These are phyloP conservation scores for Acanthaster planci DNA, from an alignment of 35 echinoderm and acorn worm species.

Conservation along the genomic window DNA sequence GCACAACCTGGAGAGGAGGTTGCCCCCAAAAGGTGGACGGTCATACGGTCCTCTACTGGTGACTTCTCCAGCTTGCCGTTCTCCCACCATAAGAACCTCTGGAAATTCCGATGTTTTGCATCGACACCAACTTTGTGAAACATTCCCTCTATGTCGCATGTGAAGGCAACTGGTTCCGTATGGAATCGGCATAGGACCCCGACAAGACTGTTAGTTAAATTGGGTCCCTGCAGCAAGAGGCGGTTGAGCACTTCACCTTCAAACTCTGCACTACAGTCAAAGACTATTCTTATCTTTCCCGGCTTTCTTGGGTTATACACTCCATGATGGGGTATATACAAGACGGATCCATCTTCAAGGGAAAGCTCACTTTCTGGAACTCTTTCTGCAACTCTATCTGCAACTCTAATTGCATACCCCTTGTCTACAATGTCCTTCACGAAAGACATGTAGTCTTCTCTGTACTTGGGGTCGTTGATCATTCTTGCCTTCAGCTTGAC, in stretches of 20 bases:
- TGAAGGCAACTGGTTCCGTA: constrained; percentile 61
- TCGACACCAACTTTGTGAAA: constrained; percentile 58
- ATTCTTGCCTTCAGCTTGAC: constrained; percentile 44
- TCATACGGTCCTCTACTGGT: constrained; percentile 8
- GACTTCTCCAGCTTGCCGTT: constrained; percentile 30
- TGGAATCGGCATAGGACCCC: constrained; percentile 68
- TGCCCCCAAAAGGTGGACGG: constrained; percentile 47
- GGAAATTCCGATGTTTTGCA: constrained; percentile 58
- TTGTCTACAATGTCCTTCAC: constrained; percentile 48
- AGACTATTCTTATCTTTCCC: constrained; percentile 63
- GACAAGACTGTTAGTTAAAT: constrained; percentile 64
- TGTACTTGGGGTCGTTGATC: constrained; percentile 41
- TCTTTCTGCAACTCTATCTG: too few species aligned
- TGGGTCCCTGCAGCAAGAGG: constrained; percentile 50
- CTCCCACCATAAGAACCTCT: constrained; percentile 74
- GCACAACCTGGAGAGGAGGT: constrained; percentile 57
- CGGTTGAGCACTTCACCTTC: constrained; percentile 56
- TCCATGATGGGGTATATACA: constrained; percentile 54
- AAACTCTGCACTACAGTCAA: constrained; percentile 55
- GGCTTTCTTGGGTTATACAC: constrained; percentile 74
- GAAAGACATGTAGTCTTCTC: constrained; percentile 41
- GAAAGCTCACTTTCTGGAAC: constrained; percentile 38
- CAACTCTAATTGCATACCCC: constrained; percentile 74
- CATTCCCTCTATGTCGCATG: constrained; percentile 70
- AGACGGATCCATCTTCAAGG: constrained; percentile 31